These are phyloP conservation scores for Sula dactylatra DNA, from an alignment of 2,113 vertebrate genomes.

Conservation along the genomic window DNA sequence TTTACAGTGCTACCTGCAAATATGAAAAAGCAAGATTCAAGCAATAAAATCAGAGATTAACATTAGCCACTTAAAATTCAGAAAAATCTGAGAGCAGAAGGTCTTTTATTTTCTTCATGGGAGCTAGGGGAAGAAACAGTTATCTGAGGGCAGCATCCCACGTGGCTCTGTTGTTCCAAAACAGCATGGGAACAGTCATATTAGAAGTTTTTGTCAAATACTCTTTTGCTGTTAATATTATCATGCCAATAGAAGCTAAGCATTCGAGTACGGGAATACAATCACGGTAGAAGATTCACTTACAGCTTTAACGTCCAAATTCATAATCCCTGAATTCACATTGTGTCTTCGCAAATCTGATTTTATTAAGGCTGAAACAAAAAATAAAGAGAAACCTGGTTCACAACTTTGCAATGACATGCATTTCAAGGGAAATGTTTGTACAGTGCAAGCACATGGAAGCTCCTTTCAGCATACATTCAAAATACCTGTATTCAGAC, in stretches of 20 bases:
- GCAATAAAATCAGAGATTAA: neutral
- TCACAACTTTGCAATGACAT: neutral
- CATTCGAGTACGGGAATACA: neutral
- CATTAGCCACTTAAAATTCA: neutral
- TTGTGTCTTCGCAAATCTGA: conserved; percentile 91
- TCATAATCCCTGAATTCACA: conserved; percentile 77
- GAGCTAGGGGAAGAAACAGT: neutral
- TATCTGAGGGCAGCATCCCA: neutral
- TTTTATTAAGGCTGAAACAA: conserved; percentile 87
- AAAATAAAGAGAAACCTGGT: neutral
- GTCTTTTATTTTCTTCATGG: neutral
- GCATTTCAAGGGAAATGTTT: neutral
- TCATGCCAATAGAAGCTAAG: neutral
- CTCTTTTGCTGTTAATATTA: neutral
- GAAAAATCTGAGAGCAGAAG: neutral
- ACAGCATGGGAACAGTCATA: neutral
- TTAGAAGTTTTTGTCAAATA: neutral
- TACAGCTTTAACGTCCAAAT: conserved; percentile 74
- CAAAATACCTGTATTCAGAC: accelerated
- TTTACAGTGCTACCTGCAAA: neutral
- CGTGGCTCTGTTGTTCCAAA: neutral
- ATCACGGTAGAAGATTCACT: conserved; percentile 55
- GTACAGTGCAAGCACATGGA: neutral
- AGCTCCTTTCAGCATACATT: neutral
- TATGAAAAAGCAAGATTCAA: neutral